Base-by-base conservation (phyloP, 2,113 vertebrate species). In the Micronisus gabar region DNA sequence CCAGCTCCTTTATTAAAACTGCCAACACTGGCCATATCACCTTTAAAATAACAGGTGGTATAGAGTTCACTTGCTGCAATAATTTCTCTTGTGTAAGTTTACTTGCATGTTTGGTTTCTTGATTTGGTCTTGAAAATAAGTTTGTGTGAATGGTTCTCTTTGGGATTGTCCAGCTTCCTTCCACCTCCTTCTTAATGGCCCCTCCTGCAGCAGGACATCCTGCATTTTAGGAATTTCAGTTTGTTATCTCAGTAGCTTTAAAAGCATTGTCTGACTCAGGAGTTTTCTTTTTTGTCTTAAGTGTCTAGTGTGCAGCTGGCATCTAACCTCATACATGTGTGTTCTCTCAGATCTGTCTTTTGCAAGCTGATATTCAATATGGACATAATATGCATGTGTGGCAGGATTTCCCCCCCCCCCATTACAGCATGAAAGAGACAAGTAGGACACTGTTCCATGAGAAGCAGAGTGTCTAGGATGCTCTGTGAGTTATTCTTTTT, bases 151-250 rank as follows among this genome's bases (percentile, higher is more conserved):
- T 67, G 50, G 25, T n/a, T 96, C 66, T 85, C 94, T 81, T 87
- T 55, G 40, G 93, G 73, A 94, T 79, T 94, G 80, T 72, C 80
- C 82, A 63, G 72, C 88, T 97, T 97, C 96, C 94, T 97, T 92
- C 85, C 95, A 93, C 85, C 65, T 91, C 92, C 68, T 92, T 29
- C 36, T 93, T 76, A 81, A 55, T 22, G 65, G 72, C 90, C 79
- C 32, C 59, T 88, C 84, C 45, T 91, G 87, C 58, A 93, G 88
- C 92, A 95, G 88, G 96, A 95, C 94, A 96, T 96, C 86, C 79
- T 96, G 92, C 76, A 96, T 94, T 97, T 97, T 97, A 94, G 65
- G 72, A 95, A 94, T 96, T 97, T 91, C 78, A 91, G 36, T 92
- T 97, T 94, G 75, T 97, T 97, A 97, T 96, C 96, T 97, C 82